These are phyloP conservation scores for Neria commutata DNA, from an alignment of 2,888 invertebrate species.

Conservation along the genomic window DNA sequence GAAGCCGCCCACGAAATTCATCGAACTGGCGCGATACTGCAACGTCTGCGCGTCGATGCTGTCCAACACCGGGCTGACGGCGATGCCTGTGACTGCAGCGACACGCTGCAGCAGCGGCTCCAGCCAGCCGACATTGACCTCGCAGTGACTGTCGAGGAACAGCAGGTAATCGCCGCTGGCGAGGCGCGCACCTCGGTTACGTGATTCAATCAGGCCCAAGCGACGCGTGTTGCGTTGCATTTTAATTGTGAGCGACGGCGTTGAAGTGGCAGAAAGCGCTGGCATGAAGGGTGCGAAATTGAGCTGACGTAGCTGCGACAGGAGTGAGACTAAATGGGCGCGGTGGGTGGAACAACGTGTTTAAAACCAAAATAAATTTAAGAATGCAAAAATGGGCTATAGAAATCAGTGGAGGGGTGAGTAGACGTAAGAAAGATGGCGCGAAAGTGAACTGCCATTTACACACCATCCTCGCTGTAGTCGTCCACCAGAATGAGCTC, in stretches of 20 bases:
- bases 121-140: constrained; percentile 61
- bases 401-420: no score
- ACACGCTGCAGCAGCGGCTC: constrained; percentile 60
- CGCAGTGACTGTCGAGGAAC: constrained; percentile 62
- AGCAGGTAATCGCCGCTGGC: constrained; percentile 57
- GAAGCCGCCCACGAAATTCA: constrained; percentile 62
- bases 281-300: not conserved
- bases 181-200: constrained; percentile 55
- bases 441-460: not conserved
- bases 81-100: constrained; percentile 30
- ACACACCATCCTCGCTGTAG: constrained; percentile 50
- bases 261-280: not conserved
- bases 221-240: constrained; percentile 44
- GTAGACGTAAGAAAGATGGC: not conserved
- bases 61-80: constrained; percentile 63
- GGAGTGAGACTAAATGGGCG: not conserved
- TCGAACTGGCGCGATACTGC: constrained; percentile 53
- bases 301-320: not conserved
- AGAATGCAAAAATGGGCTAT: no score
- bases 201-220: constrained; percentile 59
- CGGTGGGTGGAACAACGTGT: no score
- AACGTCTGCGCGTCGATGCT: constrained; percentile 61
- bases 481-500: constrained; percentile 57
- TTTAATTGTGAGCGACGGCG: no score
- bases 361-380: no score